phyloP scores from a whole-genome alignment of 2,113 vertebrate genomes.

The Poeciliopsis prolifica region DNA sequence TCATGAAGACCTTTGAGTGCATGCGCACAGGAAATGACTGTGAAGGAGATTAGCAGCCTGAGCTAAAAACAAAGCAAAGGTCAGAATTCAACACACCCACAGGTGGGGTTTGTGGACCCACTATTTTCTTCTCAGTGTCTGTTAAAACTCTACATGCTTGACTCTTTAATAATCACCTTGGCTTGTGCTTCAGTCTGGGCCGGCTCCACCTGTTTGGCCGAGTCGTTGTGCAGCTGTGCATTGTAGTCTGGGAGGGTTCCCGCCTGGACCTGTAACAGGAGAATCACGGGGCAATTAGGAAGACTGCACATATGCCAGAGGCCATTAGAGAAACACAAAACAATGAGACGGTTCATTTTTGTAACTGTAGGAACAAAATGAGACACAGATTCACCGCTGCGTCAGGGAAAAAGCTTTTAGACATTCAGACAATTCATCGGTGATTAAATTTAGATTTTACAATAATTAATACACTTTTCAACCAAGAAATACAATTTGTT shows the following conservation, averaged over 20 bases:
- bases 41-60: conserved; percentile 27
- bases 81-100: conserved; percentile 19
- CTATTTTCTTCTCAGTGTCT: conserved; percentile 10
- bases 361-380: conserved; percentile 30
- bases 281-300: conserved; percentile 54
- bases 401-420: background rate
- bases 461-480: too few species aligned
- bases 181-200: conserved; percentile 79
- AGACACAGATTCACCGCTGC: conserved; percentile 17
- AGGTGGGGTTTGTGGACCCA: background rate
- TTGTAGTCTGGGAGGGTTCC: conserved; percentile 79
- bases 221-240: conserved; percentile 75
- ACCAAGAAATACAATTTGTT: too few species aligned
- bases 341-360: conserved; percentile 16
- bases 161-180: conserved; percentile 70
- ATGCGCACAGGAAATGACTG: conserved; percentile 46
- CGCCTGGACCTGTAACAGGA: conserved; percentile 69
- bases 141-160: background rate
- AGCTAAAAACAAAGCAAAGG: conserved; percentile 33
- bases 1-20: conserved; percentile 37
- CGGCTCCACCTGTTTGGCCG: conserved; percentile 74
- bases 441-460: too few species aligned
- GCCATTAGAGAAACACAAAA: conserved; percentile 40
- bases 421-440: too few species aligned
- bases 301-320: conserved; percentile 33